Base-by-base conservation (phyloP, 2,888 invertebrate species). In the Gymnosoma rotundatum region DNA sequence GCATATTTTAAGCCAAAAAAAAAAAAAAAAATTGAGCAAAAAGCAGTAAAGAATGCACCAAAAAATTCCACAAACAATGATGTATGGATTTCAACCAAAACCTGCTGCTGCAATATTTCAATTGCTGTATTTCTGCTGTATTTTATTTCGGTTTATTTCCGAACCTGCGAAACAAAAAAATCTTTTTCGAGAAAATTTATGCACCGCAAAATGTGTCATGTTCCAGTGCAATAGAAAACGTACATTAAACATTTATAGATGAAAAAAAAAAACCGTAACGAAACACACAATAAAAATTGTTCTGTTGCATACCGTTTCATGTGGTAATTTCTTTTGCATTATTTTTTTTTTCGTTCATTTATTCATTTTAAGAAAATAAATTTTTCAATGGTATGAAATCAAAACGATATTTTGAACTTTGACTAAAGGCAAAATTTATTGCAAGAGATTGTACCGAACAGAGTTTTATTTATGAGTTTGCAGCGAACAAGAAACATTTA, bases 171-270 rank as follows among this genome's bases (percentile, higher is more conserved):
- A 42, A 42, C 10, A 42, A 42, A 64, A 58, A 21, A 66, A 50
- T 32, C 20, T 42, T 58, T 60, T 52, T 61, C 48, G 20, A 32
- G 66, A 54, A 67, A 61, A 69, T 63, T 74, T 80, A 84, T 84
- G 84, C 73, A 81, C 81, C 81, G 74, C 84, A 78, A 84, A 84
- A 84, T 81, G 73, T 81, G 81, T 84, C 81, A 84, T 84, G 81
- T 81, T 81, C 70, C 84, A 84, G 67, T 78, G 81, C 81, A 84
- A 74, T 84, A 84, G 84, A 84, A 84, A 70, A 78, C 60, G 78
- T 64, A 81, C 84, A 84, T 84, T 81, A 84, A 84, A 63, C 84
- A 84, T 69, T 73, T 73, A 78, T 78, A 78, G 80, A 69, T 69
- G 74, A 80, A 67, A 42, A 81, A 56, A 50, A 72, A 63, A n/a